phyloP scores from a whole-genome alignment of 2,888 invertebrate species.

The Campopleginae sp. region DNA sequence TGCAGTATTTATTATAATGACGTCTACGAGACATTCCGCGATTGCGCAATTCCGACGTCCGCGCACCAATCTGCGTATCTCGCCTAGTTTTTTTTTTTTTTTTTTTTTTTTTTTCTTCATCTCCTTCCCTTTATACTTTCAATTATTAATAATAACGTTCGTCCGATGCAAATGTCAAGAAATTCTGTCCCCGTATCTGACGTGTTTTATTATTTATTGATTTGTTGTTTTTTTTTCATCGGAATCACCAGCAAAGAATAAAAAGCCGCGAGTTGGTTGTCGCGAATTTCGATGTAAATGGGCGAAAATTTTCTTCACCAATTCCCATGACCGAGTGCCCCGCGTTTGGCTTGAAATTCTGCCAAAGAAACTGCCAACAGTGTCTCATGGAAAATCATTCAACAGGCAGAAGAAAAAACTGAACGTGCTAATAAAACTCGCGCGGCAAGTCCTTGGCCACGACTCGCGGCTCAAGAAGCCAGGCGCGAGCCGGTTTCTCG shows the following conservation, averaged over 20 bases:
- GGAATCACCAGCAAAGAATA: neutral
- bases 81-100: neutral
- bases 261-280: neutral
- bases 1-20: conserved; percentile 57
- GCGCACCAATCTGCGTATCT: neutral
- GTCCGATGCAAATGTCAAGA: conserved; percentile 1
- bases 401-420: neutral
- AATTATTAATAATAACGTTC: neutral
- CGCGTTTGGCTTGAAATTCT: neutral
- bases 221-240: neutral
- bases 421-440: conserved; percentile 9
- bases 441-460: conserved; percentile 52
- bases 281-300: neutral
- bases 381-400: neutral
- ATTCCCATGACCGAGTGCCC: neutral
- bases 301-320: neutral
- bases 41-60: conserved; percentile 61
- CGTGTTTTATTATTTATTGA: neutral
- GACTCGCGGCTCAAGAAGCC: conserved; percentile 33
- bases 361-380: neutral
- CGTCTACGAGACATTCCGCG: conserved; percentile 47
- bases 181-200: neutral
- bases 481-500: conserved; percentile 35
- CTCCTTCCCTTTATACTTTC: neutral
- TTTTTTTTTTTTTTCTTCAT: neutral